Evolutionary conservation across 2,888 invertebrate genomes (phyloP), one percentile per base, ranked within the genome.

Genomic region (Gisinianus flammeolus): DNA sequence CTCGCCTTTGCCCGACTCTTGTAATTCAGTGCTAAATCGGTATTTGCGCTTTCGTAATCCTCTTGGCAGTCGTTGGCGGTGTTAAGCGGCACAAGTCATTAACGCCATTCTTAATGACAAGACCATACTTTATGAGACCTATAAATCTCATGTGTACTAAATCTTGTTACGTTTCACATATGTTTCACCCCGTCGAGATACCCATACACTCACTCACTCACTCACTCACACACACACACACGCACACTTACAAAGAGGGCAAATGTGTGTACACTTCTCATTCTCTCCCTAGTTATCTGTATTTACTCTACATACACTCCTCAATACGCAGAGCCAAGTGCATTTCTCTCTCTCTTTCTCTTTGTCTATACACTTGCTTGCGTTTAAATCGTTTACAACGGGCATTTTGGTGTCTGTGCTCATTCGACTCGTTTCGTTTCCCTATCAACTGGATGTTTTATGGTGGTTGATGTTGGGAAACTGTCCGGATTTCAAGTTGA

Each of bases 101-200:
- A 83, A 83, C 83, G 83, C 83, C 81, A 83, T 80, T 78, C 80
- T 80, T 81, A 83, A 83, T 81, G 83, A 83, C 83, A 83, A 78
- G 78, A 77, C 71, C 79, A 74, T 83, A 78, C 78, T 83, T 83
- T 83, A 83, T 81, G 81, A 81, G 80, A 73, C 58, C 56, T 78
- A 82, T 82, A 82, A 81, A 81, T 82, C 81, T 73, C 79, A 75
- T 79, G 44, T 52, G 70, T 79, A 73, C 70, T 79, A 82, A 82
- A 82, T 82, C 81, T 80, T 82, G n/a, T n/a, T 77, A 77, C 76
- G 76, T 80, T 22, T 73, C 78, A 76, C 79, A 72, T 75, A 52
- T 75, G 70, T 62, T 74, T 70, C 72, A 33, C 58, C 16, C 58
- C 19, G 54, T 8, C 33, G 44, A 30, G 3, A 31, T 24, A 24